These are phyloP conservation scores for Drosophila nigromelanica DNA, from an alignment of 1,140 invertebrate genomes.

Conservation along the genomic window DNA sequence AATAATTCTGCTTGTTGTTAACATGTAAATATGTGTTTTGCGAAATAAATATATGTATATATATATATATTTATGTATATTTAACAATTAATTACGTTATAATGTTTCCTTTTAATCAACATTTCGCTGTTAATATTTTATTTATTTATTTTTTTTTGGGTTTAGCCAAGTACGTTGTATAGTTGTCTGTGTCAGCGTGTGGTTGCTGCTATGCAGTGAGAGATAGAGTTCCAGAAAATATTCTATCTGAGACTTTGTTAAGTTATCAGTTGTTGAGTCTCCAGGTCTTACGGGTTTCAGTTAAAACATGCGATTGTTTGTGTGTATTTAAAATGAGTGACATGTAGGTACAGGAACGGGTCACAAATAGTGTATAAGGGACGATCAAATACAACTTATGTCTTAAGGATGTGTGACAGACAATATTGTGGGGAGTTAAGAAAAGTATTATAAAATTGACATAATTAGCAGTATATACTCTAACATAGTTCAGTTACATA, in stretches of 20 bases:
- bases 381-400: conserved; percentile 3
- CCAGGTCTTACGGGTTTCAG: conserved; percentile 42
- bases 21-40: conserved; percentile 75
- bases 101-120: conserved; percentile 23
- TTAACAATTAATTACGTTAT: conserved; percentile 77
- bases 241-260: conserved; percentile 37
- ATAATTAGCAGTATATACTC: conserved; percentile 36
- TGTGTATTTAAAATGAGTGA: conserved; percentile 54
- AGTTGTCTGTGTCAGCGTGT: conserved; percentile 37
- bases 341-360: conserved; percentile 71
- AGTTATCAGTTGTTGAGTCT: conserved; percentile 21
- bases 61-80: conserved; percentile 52
- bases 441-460: conserved; percentile 55
- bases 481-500: conserved; percentile 10
- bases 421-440: conserved; percentile 34
- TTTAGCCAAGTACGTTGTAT: conserved; percentile 72
- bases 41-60: conserved; percentile 54
- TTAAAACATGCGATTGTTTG: conserved; percentile 13
- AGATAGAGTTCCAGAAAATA: conserved; percentile 69
- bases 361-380: conserved; percentile 31
- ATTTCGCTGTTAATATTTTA: conserved; percentile 13
- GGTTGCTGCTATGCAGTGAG: conserved; percentile 64
- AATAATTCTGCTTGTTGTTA: conserved; percentile 68
- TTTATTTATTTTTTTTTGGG: conserved; percentile 43
- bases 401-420: conserved; percentile 28